phyloP scores from a whole-genome alignment of 2,888 invertebrate genomes.

The Synanthedon andrenaeformis region DNA sequence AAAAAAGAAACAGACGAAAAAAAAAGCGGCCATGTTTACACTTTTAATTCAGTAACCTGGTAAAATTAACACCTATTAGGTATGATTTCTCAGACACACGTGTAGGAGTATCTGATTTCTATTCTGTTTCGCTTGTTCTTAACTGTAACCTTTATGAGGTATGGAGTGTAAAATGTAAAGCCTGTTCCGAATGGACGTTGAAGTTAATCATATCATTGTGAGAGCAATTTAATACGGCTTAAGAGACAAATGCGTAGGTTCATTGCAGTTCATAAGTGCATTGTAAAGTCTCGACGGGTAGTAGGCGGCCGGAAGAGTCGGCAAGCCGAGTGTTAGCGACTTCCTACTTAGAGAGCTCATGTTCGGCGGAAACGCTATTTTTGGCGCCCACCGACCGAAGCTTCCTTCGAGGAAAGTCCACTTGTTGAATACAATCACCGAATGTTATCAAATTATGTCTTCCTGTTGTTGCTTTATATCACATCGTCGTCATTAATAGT shows the following conservation, averaged over 20 bases:
- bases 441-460: conserved; percentile 23
- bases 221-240: conserved; percentile 65
- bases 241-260: conserved; percentile 55
- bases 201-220: conserved; percentile 27
- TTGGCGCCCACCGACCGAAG: conserved; percentile 59
- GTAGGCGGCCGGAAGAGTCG: conserved; percentile 66
- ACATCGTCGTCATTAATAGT: too few species aligned
- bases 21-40: too few species aligned
- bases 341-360: conserved; percentile 62
- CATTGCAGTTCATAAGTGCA: conserved; percentile 59
- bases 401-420: conserved; percentile 65
- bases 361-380: conserved; percentile 66
- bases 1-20: too few species aligned
- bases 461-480: conserved; percentile 9
- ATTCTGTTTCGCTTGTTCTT: neutral
- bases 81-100: neutral
- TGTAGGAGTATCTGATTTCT: neutral
- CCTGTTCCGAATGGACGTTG: too few species aligned
- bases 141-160: too few species aligned
- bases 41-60: too few species aligned
- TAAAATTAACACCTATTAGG: too few species aligned
- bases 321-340: conserved; percentile 49
- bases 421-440: conserved; percentile 35
- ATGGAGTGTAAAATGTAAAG: too few species aligned
- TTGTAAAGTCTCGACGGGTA: conserved; percentile 55